Conservation (phyloP, 2,888 invertebrate species). For the Terebella lapidaria region DNA sequence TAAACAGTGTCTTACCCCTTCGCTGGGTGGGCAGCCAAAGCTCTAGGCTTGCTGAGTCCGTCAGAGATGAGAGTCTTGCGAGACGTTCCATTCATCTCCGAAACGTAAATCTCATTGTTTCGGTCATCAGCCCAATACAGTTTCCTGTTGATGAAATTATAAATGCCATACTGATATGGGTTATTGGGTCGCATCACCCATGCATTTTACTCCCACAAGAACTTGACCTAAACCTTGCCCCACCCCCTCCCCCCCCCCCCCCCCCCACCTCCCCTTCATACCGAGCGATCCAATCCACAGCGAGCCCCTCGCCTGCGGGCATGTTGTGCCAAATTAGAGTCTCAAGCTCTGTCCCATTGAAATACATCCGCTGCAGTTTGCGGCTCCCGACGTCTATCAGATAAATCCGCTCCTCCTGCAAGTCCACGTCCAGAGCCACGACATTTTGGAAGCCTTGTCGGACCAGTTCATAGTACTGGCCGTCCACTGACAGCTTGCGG, state of each 20-base stretch:
- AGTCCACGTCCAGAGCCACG: constrained; percentile 58
- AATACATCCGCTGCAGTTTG: constrained; percentile 38
- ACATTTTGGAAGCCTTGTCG: constrained; percentile 95
- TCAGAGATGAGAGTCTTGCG: constrained; percentile 19
- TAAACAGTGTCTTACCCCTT: constrained; percentile 59
- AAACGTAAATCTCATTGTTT: constrained; percentile 34
- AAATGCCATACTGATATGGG: no score
- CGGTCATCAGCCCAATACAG: constrained; percentile 46
- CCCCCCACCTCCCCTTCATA: no score
- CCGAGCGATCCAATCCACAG: constrained; percentile 71
- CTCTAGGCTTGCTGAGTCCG: constrained; percentile 82
- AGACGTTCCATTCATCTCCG: constrained; percentile 47
- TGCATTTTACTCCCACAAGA: no score
- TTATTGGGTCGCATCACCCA: no score
- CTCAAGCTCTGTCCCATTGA: constrained; percentile 49
- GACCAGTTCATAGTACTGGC: constrained; percentile 71
- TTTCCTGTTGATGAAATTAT: constrained; percentile 32
- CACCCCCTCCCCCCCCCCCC: no score
- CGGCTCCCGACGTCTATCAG: constrained; percentile 37
- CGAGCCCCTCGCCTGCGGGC: constrained; percentile 39
- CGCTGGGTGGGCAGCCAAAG: constrained; percentile 90
- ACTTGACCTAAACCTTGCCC: no score
- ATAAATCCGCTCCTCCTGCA: constrained; percentile 36
- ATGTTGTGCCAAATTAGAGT: constrained; percentile 36
- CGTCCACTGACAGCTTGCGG: constrained; percentile 89